Conservation (phyloP, 2,888 invertebrate genomes). For the Pantelozetes paolii region DNA sequence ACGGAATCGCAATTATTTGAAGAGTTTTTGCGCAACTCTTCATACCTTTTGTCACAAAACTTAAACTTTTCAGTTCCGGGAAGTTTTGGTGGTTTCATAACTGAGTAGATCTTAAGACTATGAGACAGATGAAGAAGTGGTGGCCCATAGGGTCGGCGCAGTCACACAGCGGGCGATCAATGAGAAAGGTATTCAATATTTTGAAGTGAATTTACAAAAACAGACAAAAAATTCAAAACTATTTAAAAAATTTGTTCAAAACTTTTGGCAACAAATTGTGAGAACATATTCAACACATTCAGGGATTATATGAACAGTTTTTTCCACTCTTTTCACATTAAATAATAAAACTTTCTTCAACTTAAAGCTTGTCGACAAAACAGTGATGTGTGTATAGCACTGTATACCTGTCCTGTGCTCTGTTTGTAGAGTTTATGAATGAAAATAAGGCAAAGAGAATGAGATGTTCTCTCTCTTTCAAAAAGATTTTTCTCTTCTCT, state of each 20-base stretch:
- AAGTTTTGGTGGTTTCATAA: conserved; percentile 45
- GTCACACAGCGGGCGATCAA: not conserved
- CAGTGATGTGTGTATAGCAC: not conserved
- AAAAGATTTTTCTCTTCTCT: too few species aligned
- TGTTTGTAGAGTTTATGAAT: conserved; percentile 8
- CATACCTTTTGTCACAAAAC: conserved; percentile 41
- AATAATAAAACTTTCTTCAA: not conserved
- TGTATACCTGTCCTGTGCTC: not conserved
- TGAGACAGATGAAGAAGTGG: not conserved
- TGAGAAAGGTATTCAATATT: not conserved
- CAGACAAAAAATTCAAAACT: not conserved
- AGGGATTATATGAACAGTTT: not conserved
- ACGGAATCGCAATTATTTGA: conserved; percentile 38
- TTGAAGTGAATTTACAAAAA: not conserved
- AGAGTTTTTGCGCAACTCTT: conserved; percentile 35
- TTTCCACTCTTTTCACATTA: not conserved
- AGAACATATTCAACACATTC: not conserved
- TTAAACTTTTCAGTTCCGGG: conserved; percentile 46
- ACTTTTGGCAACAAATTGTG: not conserved
- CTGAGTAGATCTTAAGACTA: not conserved
- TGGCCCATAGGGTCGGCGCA: conserved; percentile 16
- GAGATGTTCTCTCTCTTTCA: not conserved
- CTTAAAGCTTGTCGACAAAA: not conserved
- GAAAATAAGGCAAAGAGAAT: conserved; percentile 14
- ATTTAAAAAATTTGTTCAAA: not conserved